Conservation (phyloP, 1,140 invertebrate species). For the Cyclargus thomasi region DNA sequence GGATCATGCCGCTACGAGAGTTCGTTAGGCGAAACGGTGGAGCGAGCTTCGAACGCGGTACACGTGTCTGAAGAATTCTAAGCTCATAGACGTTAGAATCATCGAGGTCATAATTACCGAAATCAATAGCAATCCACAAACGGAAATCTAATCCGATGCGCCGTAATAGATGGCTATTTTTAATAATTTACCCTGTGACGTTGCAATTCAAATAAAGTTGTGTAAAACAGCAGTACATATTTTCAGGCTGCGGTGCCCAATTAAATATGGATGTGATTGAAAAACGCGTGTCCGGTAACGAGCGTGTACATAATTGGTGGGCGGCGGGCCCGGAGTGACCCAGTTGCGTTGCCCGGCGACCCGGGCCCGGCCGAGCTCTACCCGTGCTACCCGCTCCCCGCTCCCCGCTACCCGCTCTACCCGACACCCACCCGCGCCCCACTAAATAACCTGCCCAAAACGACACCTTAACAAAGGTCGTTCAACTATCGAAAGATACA, state of each 20-base stretch:
- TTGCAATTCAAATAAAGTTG: slow-evolving; percentile 57
- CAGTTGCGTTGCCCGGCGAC: slow-evolving; percentile 70
- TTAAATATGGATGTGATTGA: slow-evolving; percentile 75
- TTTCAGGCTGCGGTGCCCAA: slow-evolving; percentile 69
- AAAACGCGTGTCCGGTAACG: slow-evolving; percentile 75
- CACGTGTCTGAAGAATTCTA: neutral
- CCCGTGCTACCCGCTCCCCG: slow-evolving; percentile 28
- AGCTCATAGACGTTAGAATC: neutral
- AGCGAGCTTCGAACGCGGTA: neutral
- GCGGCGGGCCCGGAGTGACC: slow-evolving; percentile 64
- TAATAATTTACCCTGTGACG: slow-evolving; percentile 31
- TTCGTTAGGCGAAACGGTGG: neutral
- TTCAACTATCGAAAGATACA: slow-evolving; percentile 60
- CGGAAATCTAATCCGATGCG: neutral
- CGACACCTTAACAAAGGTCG: slow-evolving; percentile 72
- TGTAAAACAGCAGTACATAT: slow-evolving; percentile 65
- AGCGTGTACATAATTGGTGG: slow-evolving; percentile 74
- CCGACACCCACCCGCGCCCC: slow-evolving; percentile 33
- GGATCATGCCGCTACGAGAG: neutral
- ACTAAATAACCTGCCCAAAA: slow-evolving; percentile 72
- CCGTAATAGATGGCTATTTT: slow-evolving; percentile 19
- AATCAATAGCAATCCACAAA: neutral
- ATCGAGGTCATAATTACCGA: slow-evolving; percentile 4
- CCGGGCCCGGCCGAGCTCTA: slow-evolving; percentile 42
- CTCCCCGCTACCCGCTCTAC: slow-evolving; percentile 13